Base-by-base conservation (phyloP, 2,797 vertebrate genomes). In the Pseudochirops corinnae region DNA sequence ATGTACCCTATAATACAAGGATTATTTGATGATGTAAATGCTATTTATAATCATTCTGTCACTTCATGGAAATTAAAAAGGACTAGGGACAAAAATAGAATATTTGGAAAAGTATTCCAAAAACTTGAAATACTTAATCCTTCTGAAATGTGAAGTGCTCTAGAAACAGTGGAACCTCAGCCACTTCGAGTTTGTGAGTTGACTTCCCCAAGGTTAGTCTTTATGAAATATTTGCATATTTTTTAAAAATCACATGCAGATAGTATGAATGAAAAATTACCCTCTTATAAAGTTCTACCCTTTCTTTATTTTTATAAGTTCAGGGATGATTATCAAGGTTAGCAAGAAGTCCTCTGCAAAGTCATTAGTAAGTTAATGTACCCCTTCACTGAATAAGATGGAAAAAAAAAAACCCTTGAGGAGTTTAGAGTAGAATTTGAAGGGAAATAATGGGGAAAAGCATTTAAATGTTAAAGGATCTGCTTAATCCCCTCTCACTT, bases 331-430 rank as follows among this genome's bases (percentile, higher is more conserved):
- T 62, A 14, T 62, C 31, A 93, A 82, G n/a, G 92, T 94, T 55
- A 91, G 82, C 55, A 93, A 53, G 31, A 93, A 46, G 1, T 94
- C 93, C 90, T 91, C 58, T 82, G 55, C 60, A 95, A 97, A 96
- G 91, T 94, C 94, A 92, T 96, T 95, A 96, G 90, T 55, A 96
- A 92, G 82, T 95, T 96, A 97, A 97, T 96, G 58, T n/a, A 91
- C 55, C 56, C 9, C 4, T 94, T 97, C 52, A 58, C 97, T 91
- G 62, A 96, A 96, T 56, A 96, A 46, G 46, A 46, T 46, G 46
- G 46, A 2, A 46, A 95, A 95, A 50, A 56, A 95, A 93, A 90
- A 97, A 91, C 93, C 14, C 94, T 95, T 87, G 10, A 97, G 90
- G 31, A 92, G 82, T 94, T 95, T 96, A 95, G 57, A 95, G 96